These are phyloP conservation scores for Acanthococcus lagerstroemiae DNA, from an alignment of 2,888 invertebrate genomes.

Conservation along the genomic window DNA sequence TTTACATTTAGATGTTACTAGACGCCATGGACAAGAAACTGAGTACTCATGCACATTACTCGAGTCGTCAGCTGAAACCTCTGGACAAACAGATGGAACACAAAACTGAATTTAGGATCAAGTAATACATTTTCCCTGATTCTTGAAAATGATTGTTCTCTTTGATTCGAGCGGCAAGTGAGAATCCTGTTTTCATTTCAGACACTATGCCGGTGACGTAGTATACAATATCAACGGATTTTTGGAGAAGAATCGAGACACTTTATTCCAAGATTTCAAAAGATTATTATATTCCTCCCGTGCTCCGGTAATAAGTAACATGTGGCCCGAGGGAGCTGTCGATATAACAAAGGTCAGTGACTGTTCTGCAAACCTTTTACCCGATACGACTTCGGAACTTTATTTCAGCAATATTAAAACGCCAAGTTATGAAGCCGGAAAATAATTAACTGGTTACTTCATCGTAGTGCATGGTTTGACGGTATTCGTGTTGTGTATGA, in stretches of 20 bases:
- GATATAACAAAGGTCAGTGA: slow-evolving; percentile 69
- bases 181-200: slow-evolving; percentile 41
- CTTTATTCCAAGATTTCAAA: slow-evolving; percentile 93
- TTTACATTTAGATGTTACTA: slow-evolving; percentile 52
- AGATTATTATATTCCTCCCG: slow-evolving; percentile 76
- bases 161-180: too few species aligned
- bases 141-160: too few species aligned
- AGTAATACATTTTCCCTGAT: slow-evolving; percentile 45
- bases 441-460: too few species aligned
- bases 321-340: slow-evolving; percentile 96
- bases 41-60: slow-evolving; percentile 76
- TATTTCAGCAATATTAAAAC: too few species aligned
- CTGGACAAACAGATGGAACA: slow-evolving; percentile 70
- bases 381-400: too few species aligned
- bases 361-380: too few species aligned
- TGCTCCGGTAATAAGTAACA: slow-evolving; percentile 56
- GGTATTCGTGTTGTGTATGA: too few species aligned
- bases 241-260: slow-evolving; percentile 95
- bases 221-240: slow-evolving; percentile 83
- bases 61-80: slow-evolving; percentile 72
- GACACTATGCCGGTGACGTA: slow-evolving; percentile 95
- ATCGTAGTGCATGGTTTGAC: too few species aligned
- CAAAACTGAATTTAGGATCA: slow-evolving; percentile 68
- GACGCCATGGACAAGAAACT: slow-evolving; percentile 89
- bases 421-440: too few species aligned